Base-by-base conservation (phyloP, 1,140 invertebrate species). In the Panagrolaimus sp. region DNA sequence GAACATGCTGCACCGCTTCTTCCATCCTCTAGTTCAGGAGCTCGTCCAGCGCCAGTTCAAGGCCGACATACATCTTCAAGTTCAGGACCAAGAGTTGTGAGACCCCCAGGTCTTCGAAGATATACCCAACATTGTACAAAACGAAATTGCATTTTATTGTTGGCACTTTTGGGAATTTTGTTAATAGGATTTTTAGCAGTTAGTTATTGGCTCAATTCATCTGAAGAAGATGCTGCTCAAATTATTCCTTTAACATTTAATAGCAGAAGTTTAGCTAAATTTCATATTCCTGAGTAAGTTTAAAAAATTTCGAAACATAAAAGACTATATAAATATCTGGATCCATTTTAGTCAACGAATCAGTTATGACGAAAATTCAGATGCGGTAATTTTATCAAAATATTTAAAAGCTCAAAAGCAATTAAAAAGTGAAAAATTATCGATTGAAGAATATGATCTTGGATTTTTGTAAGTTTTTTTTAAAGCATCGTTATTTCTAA, bases 341-440 rank as follows among this genome's bases (percentile, higher is more conserved):
- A n/a, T 58, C 4, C 28, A n/a, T 17, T 58, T 24, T 26, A 58
- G 52, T 21, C 52, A 21, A n/a, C 21, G 10, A 28, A 58, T 58
- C 12, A 58, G 52, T 21, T 28, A 58, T 28, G 52, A 58, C 17
- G 52, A 58, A 58, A 21, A 26, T 58, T 58, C 52, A 12, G 52
- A 58, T 58, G 14, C 52, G 14, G 28, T 58, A 58, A 21, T 58
- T 17, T 58, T 58, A 58, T 58, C 52, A 58, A 58, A 58, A 28
- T 58, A 26, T 8, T 21, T 26, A 8, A 58, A 58, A 26, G 52
- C 52, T 10, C 52, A 58, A 28, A 58, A 58, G 28, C 21, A 26
- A 3, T 58, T 58, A 28, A 58, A 58, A 28, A 58, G 52, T 28
- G 52, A 58, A n/a, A 58, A 58, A 58, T 26, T 58, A 28, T 12